Percentiles rank a stretch among this genome's conserved stretches.
These are phyloP conservation scores for Parasteatoda lunata DNA, from an alignment of 2,888 invertebrate species.

Conservation along the genomic window DNA sequence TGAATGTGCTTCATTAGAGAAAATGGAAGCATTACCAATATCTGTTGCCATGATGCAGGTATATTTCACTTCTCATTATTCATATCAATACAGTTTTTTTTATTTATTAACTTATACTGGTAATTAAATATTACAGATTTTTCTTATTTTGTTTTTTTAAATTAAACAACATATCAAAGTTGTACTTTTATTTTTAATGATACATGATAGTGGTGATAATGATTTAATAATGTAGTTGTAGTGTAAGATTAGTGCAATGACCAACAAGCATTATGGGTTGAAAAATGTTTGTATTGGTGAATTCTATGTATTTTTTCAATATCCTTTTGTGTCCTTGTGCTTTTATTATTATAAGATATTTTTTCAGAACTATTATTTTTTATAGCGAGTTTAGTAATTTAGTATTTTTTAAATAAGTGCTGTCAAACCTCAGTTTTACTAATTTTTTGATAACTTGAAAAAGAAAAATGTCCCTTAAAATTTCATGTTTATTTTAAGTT, in stretches of 20 bases:
- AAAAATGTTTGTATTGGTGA: no score
- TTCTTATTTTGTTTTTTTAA: background rate
- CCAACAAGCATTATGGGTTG: no score
- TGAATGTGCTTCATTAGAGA: conserved; percentile 87
- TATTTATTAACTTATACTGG: background rate
- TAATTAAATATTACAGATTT: background rate
- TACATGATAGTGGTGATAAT: no score
- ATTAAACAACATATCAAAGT: background rate
- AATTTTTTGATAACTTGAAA: background rate
- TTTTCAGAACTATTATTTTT: background rate
- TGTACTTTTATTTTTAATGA: background rate
- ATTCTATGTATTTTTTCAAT: no score
- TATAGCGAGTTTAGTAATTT: no score
- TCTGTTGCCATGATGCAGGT: conserved; percentile 65
- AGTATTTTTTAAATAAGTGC: background rate
- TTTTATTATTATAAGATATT: no score
- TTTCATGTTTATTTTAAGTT: background rate
- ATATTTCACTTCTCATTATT: background rate
- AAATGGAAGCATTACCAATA: conserved; percentile 82
- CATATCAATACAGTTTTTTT: background rate
- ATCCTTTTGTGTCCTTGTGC: background rate
- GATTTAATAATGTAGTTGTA: no score
- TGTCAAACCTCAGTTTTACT: background rate
- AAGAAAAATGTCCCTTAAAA: background rate
- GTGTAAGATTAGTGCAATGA: no score